Conservation (phyloP, 2,113 vertebrate genomes). For the Macroglossus sobrinus region DNA sequence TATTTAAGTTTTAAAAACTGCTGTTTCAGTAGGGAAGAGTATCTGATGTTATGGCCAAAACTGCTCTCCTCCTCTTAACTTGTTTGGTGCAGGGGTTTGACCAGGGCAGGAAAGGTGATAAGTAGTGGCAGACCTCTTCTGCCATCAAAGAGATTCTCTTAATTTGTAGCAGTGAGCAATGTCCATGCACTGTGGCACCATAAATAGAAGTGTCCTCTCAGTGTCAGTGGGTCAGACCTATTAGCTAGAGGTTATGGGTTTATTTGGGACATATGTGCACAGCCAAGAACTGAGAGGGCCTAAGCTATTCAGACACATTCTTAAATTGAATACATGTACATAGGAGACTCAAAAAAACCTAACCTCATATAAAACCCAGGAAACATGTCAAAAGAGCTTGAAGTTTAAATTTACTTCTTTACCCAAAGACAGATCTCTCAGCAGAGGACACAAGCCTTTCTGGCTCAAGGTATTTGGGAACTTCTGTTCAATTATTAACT, state of each 20-base stretch:
- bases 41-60: neutral
- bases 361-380: neutral
- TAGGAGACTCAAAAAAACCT: neutral
- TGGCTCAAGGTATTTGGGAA: neutral
- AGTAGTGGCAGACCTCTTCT: neutral
- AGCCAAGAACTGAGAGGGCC: neutral
- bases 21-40: neutral
- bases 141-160: neutral
- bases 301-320: neutral
- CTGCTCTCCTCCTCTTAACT: neutral
- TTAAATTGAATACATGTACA: neutral
- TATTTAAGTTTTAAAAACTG: neutral
- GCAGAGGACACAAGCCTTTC: neutral
- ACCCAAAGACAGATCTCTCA: neutral
- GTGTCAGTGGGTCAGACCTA: neutral
- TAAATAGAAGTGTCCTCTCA: neutral
- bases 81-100: neutral
- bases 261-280: neutral
- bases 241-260: neutral
- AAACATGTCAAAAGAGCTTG: neutral
- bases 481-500: neutral
- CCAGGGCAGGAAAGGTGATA: neutral
- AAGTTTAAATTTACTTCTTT: neutral
- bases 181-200: neutral
- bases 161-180: neutral